Conservation (phyloP, 2,797 vertebrate genomes). For the Ambastaia sidthimunki region DNA sequence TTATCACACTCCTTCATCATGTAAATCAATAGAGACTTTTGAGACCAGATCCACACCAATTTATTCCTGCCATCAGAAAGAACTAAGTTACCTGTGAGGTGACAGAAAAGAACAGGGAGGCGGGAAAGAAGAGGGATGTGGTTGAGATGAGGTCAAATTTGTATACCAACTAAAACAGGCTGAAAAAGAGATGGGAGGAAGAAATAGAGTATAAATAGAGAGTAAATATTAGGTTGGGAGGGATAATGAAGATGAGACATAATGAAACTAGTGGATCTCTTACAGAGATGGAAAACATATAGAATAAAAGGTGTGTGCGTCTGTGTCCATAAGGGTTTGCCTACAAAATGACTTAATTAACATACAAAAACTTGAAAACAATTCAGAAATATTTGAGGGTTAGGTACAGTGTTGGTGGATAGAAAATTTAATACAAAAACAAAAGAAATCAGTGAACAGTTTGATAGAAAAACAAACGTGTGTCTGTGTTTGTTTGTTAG, state of each 20-base stretch:
- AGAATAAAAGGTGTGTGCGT: not conserved
- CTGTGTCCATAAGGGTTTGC: not conserved
- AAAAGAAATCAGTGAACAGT: not conserved
- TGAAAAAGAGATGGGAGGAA: conserved; percentile 33
- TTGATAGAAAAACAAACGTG: too few relatives aligned
- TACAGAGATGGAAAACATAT: not conserved
- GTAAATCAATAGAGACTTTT: conserved; percentile 47
- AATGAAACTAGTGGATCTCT: not conserved
- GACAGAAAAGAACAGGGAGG: conserved; percentile 21
- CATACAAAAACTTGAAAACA: not conserved
- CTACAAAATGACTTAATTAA: not conserved
- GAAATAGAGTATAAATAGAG: conserved; percentile 63
- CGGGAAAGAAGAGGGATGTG: not conserved
- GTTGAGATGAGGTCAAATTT: conserved; percentile 2
- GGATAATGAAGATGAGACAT: conserved; percentile 12
- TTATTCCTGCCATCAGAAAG: conserved; percentile 16
- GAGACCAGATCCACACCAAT: conserved; percentile 37
- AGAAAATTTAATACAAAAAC: not conserved
- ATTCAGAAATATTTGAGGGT: not conserved
- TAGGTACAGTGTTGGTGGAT: not conserved
- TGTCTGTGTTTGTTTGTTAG: too few relatives aligned
- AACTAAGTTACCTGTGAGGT: conserved; percentile 34
- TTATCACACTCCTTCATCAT: conserved; percentile 27
- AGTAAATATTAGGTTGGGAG: not conserved
- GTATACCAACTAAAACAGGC: conserved; percentile 11